Evolutionary conservation across 1,140 invertebrate species (phyloP).

Genomic region (Ptiloglossa arizonensis): DNA sequence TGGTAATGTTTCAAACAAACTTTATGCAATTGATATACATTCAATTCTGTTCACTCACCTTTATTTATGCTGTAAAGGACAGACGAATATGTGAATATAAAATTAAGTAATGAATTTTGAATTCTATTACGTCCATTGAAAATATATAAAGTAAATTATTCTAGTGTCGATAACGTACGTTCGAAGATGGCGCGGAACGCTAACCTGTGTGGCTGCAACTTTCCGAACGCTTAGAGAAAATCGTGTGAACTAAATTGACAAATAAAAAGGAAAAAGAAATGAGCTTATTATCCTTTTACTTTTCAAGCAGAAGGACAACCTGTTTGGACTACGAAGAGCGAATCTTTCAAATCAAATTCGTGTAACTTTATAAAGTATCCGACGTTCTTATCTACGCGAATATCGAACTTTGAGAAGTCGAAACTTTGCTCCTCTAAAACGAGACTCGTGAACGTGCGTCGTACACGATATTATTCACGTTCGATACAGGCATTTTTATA

Average conservation of each 20-base stretch:
- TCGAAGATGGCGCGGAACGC: conserved; percentile 11
- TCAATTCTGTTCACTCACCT: too few species aligned
- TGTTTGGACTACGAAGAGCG: background rate
- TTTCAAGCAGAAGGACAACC: background rate
- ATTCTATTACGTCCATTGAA: background rate
- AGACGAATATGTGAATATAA: background rate
- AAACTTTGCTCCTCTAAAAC: background rate
- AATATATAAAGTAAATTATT: background rate
- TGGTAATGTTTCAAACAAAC: too few species aligned
- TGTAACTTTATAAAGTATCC: background rate
- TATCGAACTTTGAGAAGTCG: background rate
- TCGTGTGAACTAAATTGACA: background rate
- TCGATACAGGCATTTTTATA: background rate
- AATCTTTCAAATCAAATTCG: background rate
- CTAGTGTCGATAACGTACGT: background rate
- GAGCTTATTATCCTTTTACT: background rate
- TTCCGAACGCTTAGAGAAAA: background rate
- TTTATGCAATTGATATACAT: too few species aligned
- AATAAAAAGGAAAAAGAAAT: background rate
- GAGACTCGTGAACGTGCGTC: background rate
- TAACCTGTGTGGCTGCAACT: background rate
- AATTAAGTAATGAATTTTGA: background rate
- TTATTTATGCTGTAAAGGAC: too few species aligned
- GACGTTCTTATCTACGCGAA: background rate
- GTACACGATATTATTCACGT: too few species aligned